These are phyloP conservation scores for Pygoscelis adeliae DNA, from an alignment of 2,113 vertebrate species.

Conservation along the genomic window DNA sequence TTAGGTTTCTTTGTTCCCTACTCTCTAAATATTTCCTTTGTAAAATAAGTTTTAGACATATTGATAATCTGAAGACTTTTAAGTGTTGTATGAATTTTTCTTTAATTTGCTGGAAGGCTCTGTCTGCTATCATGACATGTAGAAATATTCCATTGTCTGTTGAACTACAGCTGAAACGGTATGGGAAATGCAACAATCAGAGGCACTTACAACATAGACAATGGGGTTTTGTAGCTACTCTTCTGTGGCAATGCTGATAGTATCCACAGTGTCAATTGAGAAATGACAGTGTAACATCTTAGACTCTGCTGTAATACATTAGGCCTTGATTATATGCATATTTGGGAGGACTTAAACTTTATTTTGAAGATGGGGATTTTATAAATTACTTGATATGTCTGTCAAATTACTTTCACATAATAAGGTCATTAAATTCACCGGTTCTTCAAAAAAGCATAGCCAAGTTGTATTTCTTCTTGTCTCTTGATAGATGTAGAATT, in stretches of 20 bases:
- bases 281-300: neutral
- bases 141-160: neutral
- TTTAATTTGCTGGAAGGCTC: neutral
- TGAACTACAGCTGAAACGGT: neutral
- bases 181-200: neutral
- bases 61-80: neutral
- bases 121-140: neutral
- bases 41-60: neutral
- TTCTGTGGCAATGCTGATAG: neutral
- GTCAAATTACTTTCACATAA: neutral
- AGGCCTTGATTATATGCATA: rapidly evolving
- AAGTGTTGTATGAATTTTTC: neutral
- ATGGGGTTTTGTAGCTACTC: neutral
- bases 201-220: rapidly evolving
- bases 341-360: neutral
- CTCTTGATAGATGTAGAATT: neutral
- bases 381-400: neutral
- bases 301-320: neutral
- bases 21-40: neutral
- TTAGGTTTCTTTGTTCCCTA: neutral
- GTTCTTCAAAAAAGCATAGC: neutral
- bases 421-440: neutral
- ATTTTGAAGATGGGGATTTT: neutral
- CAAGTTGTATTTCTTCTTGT: neutral
- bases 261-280: neutral